Percentiles rank a stretch among this genome's conserved stretches.
Evolutionary conservation across 1,140 invertebrate species (phyloP).

Genomic region (Aphelenchoides besseyi): DNA sequence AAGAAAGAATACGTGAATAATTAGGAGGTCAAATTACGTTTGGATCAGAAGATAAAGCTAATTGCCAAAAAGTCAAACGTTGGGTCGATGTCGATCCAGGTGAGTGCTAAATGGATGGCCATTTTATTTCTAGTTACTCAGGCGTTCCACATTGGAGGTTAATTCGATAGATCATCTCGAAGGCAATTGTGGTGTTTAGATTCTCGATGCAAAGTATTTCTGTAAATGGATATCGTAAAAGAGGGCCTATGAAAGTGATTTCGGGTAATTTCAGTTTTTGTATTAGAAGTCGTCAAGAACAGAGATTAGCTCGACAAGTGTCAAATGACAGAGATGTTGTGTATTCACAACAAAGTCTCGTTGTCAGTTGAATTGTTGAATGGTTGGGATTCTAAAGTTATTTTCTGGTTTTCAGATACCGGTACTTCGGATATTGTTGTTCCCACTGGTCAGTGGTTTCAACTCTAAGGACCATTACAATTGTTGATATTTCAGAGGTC

Average conservation of each 20-base stretch:
- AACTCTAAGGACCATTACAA: neutral
- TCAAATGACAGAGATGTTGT: no score
- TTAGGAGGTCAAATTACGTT: conserved; percentile 14
- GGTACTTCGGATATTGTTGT: neutral
- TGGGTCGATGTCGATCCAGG: conserved; percentile 1
- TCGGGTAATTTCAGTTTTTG: no score
- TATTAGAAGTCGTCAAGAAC: no score
- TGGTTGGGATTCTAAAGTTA: no score
- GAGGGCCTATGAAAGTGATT: neutral
- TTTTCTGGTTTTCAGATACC: no score
- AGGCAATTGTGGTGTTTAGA: neutral
- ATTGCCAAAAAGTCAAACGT: neutral
- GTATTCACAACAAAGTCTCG: no score
- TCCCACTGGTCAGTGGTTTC: neutral
- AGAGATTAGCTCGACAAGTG: no score
- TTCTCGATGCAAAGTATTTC: neutral
- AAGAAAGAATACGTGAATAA: no score
- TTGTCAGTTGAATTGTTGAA: no score
- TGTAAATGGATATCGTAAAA: neutral
- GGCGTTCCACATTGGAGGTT: conserved; percentile 15
- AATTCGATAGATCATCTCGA: neutral
- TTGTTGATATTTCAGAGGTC: no score
- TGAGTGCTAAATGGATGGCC: no score
- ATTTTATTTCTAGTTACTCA: no score
- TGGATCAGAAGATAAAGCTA: neutral